phyloP scores from a whole-genome alignment of 2,113 vertebrate genomes.

The Oreamnos americanus region DNA sequence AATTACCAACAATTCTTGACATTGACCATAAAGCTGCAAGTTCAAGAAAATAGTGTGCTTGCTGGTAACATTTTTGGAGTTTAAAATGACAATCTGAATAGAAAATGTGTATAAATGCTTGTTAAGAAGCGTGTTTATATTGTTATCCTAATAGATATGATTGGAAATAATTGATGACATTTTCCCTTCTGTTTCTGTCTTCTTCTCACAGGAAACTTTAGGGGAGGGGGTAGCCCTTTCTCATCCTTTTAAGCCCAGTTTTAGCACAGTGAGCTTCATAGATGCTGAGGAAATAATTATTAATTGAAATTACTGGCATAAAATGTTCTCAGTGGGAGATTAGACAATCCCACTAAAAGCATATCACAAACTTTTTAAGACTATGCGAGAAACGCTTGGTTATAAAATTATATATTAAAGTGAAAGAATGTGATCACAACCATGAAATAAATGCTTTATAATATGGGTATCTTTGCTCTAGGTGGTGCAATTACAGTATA shows the following conservation, averaged over 20 bases:
- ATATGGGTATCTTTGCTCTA: neutral
- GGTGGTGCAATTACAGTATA: neutral
- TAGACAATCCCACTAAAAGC: neutral
- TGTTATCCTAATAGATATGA: neutral
- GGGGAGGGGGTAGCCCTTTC: neutral
- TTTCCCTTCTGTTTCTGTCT: neutral
- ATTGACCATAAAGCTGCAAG: neutral
- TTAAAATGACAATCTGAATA: neutral
- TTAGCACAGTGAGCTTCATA: neutral
- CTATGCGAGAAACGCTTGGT: neutral
- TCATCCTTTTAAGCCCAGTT: neutral
- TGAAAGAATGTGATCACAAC: neutral
- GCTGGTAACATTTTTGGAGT: neutral
- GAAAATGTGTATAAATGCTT: neutral
- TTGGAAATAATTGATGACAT: neutral
- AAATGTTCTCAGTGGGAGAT: neutral
- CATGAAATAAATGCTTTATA: neutral
- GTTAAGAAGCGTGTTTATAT: neutral
- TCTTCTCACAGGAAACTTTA: neutral
- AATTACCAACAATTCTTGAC: slow-evolving; percentile 16
- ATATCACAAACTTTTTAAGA: neutral
- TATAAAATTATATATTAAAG: neutral
- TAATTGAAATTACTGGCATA: neutral
- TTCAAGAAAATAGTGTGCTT: neutral
- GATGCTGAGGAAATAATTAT: neutral